Evolutionary conservation across 1,140 invertebrate genomes (phyloP), one percentile per base, ranked within the genome.

Genomic region (Drosophila carrolli): DNA sequence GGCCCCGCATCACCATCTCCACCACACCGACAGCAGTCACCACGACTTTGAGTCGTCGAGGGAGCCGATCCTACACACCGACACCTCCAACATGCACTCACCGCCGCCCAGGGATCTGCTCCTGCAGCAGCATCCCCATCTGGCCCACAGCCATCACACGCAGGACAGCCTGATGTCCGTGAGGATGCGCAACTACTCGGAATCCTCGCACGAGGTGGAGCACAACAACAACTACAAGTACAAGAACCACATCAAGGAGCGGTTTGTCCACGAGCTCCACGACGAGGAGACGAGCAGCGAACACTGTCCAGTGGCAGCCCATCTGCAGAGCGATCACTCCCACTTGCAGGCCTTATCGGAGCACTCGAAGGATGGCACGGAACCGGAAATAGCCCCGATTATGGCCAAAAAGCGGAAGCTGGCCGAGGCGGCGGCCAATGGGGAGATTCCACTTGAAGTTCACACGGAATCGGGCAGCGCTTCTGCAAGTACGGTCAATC

Each of bases 171-270:
- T 81, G 51, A 40, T 78, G 73, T 81, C 81, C n/a, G 74, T 79
- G 54, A 73, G 91, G 1, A 85, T 92, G 77, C 86, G 92, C 47
- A 92, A 92, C 75, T 91, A 91, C 27, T 91, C 91, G 35, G 93
- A 93, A 78, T 93, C 94, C 40, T 91, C 93, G 32, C 94, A 93
- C 54, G 84, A 91, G 61, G 80, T 93, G 68, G 91, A 92, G 40
- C 93, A 93, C 53, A 93, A 94, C 71, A 94, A 94, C 75, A 95
- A 94, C 50, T 98, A 98, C 93, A 98, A 99, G 93, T 98, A 98
- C 93, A 99, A 99, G 93, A 98, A 97, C 78, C 97, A 96, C 75
- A 98, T 99, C 66, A 98, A 98, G 76, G 95, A 98, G 88, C 94
- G 97, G 48, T 98, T 98, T 84, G 93, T 92, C 41, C 90, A 92